Evolutionary conservation across 2,113 vertebrate genomes (phyloP), one percentile per base, ranked within the genome.

Genomic region (Ceyx margarethae): DNA sequence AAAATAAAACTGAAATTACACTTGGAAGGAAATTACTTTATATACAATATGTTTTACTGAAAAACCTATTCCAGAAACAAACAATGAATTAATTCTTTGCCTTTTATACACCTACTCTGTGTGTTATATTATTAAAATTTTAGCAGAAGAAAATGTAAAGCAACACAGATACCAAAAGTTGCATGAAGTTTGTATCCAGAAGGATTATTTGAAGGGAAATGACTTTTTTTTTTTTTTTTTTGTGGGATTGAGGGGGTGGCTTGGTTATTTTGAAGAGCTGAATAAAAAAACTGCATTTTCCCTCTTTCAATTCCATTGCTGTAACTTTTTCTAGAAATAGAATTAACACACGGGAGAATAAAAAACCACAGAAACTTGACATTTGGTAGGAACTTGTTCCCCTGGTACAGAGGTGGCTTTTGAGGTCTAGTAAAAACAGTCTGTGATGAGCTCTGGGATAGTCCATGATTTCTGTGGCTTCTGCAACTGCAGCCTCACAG

Each of bases 1-100:
- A 97, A 89, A 93, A 87, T 91, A 78, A 73, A 95, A 91, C 77
- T 93, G 56, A 25, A 73, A 86, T 93, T 94, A 92, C 61, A 76
- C 53, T 53, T 26, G 43, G 66, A 87, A 84, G 48, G 71, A 96
- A 94, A 74, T 67, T 87, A 56, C 33, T 93, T 37, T 87, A 16
- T 89, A 82, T 79, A 90, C 13, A 93, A 42, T 68, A 88, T 51
- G 3, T 33, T 18, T 76, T 66, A 23, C 53, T 82, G 64, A 69
- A 91, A 93, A 84, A 73, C 18, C 42, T 82, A 60, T 65, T 95
- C 31, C 35, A 81, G 85, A 61, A 90, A 31, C 22, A 46, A 18
- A 79, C 22, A 58, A 69, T 90, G 12, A 71, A 35, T 67, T 80
- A 5, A 79, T 79, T 83, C 26, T 91, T 92, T 66, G 23, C 35